Evolutionary conservation across 2,888 invertebrate genomes (phyloP), one percentile per base, ranked within the genome.

Genomic region (Fragum sueziense): DNA sequence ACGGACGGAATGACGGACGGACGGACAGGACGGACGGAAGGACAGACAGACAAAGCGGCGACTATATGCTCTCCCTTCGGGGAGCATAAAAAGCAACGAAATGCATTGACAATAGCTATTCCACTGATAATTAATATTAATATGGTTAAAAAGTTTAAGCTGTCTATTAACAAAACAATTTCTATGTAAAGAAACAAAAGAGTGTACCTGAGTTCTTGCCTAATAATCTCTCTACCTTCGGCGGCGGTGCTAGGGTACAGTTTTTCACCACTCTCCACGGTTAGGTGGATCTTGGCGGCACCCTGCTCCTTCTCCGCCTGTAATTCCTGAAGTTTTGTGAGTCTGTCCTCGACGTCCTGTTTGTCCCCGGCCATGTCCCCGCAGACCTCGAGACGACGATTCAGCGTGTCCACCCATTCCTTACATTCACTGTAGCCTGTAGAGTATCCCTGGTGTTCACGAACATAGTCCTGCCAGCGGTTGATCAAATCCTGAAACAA

Each of bases 181-280:
- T 47, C n/a, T 9, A 47, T 47, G 14, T 7, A 20, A 61, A 31
- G 65, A 65, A 65, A 65, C 65, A 41, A 34, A 17, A n/a, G 11
- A 25, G 22, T 34, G 25, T 76, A 84, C 84, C 91, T 86, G 27
- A 98, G 92, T 91, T 98, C 97, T 80, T 95, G 95, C 82, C 97
- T 95, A 79, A 98, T 96, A 0, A 96, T 95, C 91, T 98, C 98
- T 88, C 97, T 95, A 0, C 98, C 98, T 89, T 97, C 97, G 1
- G 95, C 94, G 2, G 97, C 96, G 0, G 98, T 98, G 0, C 96
- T 96, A 1, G 97, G 95, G 91, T 97, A 97, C 47, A 97, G 94
- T 91, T 97, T 97, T 91, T 98, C 98, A 29, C 98, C 98, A 72
- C 96, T 93, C 92, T 98, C 98, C 37, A 97, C 95, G 0, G 97